These are phyloP conservation scores for Bungarus multicinctus DNA, from an alignment of 2,113 vertebrate genomes.

Conservation along the genomic window DNA sequence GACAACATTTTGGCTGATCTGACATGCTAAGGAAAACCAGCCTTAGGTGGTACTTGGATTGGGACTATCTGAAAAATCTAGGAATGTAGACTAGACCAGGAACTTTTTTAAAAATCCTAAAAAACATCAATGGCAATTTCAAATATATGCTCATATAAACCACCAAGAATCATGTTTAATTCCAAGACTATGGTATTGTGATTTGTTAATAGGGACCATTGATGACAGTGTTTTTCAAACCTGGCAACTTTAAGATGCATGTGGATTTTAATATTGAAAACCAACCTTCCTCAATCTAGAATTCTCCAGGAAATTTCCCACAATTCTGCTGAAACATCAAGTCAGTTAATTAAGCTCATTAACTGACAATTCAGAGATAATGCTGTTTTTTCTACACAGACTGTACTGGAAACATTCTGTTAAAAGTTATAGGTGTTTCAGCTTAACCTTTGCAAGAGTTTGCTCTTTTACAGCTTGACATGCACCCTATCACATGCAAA, in stretches of 20 bases:
- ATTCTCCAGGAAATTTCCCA: not conserved
- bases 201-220: not conserved
- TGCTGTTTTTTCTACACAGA: fast-evolving
- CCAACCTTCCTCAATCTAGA: not conserved
- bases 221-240: too few species aligned
- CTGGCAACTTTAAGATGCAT: too few species aligned
- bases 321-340: not conserved
- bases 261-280: too few species aligned
- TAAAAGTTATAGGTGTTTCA: not conserved
- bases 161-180: not conserved
- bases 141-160: not conserved
- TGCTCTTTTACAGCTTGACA: not conserved
- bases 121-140: not conserved
- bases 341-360: not conserved
- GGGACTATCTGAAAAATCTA: not conserved
- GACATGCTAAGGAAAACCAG: not conserved
- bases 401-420: not conserved
- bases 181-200: not conserved
- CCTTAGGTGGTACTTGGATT: not conserved
- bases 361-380: not conserved
- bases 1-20: not conserved
- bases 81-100: not conserved
- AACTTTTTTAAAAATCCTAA: not conserved
- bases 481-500: not conserved
- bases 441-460: not conserved